Percentiles rank a stretch among this genome's conserved stretches.
These are phyloP conservation scores for Dascyllus trimaculatus DNA, from an alignment of 2,113 vertebrate genomes.

Conservation along the genomic window DNA sequence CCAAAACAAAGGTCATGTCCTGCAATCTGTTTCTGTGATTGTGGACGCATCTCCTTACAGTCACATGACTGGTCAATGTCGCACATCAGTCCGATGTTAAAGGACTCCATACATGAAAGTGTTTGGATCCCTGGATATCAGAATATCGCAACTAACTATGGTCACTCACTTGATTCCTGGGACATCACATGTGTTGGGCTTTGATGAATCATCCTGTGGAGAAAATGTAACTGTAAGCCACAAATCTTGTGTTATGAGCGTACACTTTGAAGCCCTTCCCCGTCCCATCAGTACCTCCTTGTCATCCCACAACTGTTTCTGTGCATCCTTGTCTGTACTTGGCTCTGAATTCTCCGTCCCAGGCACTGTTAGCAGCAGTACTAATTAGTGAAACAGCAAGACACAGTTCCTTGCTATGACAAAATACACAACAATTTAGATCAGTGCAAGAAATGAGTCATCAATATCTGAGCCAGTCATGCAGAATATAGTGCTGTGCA, in stretches of 20 bases:
- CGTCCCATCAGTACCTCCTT: slow-evolving; percentile 86
- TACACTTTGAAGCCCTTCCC: slow-evolving; percentile 1
- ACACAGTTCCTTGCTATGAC: slow-evolving; percentile 54
- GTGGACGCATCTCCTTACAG: no score
- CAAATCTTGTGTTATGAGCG: neutral
- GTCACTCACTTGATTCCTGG: slow-evolving; percentile 98
- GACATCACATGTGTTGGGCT: slow-evolving; percentile 95
- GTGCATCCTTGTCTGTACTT: slow-evolving; percentile 86
- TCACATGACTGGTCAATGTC: no score
- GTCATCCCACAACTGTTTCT: slow-evolving; percentile 92
- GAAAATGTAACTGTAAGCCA: slow-evolving; percentile 30
- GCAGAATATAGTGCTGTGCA: slow-evolving; percentile 57
- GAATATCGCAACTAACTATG: neutral
- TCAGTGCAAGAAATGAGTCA: slow-evolving; percentile 69
- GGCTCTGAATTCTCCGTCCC: slow-evolving; percentile 91
- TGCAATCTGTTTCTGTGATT: no score
- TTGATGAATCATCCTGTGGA: slow-evolving; percentile 88
- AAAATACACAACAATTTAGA: slow-evolving; percentile 58
- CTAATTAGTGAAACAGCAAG: slow-evolving; percentile 80
- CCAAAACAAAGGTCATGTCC: no score
- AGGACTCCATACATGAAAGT: no score
- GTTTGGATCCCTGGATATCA: no score
- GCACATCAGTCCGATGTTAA: no score
- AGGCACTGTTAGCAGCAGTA: slow-evolving; percentile 92
- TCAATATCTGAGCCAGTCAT: slow-evolving; percentile 56